A percentile compares a stretch with the other conserved stretches of the same genome.
Evolutionary conservation across 2,113 vertebrate species (phyloP).

Genomic region (Aldabrachelys gigantea): DNA sequence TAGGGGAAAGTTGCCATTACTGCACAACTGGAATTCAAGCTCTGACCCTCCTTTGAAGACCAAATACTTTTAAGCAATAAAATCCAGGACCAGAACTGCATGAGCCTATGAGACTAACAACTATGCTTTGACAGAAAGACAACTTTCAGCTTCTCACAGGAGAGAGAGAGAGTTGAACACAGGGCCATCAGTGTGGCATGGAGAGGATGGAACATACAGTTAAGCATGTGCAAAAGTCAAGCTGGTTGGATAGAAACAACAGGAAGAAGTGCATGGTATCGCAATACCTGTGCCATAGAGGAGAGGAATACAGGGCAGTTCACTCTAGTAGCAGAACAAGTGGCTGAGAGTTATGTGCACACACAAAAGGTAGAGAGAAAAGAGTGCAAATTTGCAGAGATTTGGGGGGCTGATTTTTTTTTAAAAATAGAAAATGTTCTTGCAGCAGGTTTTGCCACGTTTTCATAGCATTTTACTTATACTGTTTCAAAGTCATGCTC

Average conservation of each 20-base stretch:
- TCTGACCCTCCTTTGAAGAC: neutral
- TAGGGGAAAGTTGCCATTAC: neutral
- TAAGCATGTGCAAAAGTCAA: neutral
- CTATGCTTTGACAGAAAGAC: neutral
- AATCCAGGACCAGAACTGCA: neutral
- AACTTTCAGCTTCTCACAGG: neutral
- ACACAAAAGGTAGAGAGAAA: neutral
- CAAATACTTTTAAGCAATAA: neutral
- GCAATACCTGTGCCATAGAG: neutral
- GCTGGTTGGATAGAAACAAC: neutral
- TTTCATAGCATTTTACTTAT: neutral
- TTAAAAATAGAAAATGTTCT: neutral
- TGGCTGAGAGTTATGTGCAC: accelerated
- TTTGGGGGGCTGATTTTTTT: neutral
- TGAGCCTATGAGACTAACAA: neutral
- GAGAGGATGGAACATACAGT: neutral
- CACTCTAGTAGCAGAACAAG: neutral
- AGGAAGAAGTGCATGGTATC: neutral
- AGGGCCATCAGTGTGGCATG: neutral
- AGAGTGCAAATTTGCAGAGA: neutral
- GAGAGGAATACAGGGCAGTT: neutral
- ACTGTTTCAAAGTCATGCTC: neutral
- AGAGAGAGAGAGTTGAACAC: neutral
- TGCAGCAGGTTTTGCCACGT: neutral
- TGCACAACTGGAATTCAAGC: neutral